Conservation (phyloP, 2,113 vertebrate genomes). For the Eurystomus gularis region DNA sequence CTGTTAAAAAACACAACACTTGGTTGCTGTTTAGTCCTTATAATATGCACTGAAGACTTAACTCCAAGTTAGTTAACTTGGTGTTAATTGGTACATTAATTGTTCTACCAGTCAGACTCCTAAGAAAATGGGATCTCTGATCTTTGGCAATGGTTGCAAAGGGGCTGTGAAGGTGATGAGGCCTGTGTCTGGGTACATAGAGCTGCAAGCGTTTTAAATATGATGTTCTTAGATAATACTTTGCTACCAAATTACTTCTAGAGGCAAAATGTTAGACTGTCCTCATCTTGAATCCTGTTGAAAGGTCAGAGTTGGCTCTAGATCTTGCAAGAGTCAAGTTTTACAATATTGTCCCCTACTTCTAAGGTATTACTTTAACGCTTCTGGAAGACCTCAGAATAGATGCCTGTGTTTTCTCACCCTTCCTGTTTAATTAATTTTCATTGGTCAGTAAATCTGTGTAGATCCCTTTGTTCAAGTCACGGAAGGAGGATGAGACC, state of each 20-base stretch:
- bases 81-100: not conserved
- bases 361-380: not conserved
- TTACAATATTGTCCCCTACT: not conserved
- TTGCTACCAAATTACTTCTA: not conserved
- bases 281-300: not conserved
- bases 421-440: conserved; percentile 22
- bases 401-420: not conserved
- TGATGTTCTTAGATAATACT: not conserved
- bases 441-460: not conserved
- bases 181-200: not conserved
- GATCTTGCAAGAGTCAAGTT: not conserved
- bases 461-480: not conserved
- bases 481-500: not conserved
- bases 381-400: not conserved
- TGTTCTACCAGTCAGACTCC: not conserved
- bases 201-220: not conserved
- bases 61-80: not conserved
- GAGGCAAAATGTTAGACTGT: not conserved
- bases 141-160: not conserved
- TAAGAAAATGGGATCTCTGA: not conserved
- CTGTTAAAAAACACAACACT: not conserved
- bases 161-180: not conserved
- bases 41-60: not conserved
- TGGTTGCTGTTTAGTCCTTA: not conserved
- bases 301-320: not conserved